phyloP scores from a whole-genome alignment of 2,113 vertebrate genomes.

The Prietella phreatophila region DNA sequence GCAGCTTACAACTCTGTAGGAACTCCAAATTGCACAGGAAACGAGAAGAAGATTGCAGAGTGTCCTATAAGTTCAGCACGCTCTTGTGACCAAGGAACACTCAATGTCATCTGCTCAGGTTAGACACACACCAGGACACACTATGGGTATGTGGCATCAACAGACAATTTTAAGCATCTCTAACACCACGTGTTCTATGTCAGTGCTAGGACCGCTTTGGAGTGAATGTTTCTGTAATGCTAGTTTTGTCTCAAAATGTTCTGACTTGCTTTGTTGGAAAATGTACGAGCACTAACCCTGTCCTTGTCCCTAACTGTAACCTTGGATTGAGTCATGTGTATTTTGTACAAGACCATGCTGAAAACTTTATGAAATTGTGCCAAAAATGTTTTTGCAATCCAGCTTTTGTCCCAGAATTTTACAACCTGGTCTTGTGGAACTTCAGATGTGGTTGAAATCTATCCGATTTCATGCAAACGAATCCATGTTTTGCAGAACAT shows the following conservation, averaged over 20 bases:
- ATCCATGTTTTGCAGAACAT: too few species aligned
- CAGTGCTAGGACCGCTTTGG: background rate
- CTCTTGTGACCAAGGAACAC: background rate
- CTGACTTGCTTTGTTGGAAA: background rate
- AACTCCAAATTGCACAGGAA: constrained; percentile 33
- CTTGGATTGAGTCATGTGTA: too few species aligned
- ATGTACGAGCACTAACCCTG: background rate
- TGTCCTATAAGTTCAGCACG: constrained; percentile 13
- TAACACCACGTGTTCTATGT: background rate
- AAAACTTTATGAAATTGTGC: too few species aligned
- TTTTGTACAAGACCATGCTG: too few species aligned
- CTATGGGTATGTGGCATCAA: background rate
- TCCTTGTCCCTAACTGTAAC: background rate
- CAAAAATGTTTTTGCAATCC: too few species aligned
- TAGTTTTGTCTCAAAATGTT: background rate
- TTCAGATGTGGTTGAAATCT: too few species aligned
- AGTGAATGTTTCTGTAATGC: background rate
- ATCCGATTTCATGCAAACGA: too few species aligned
- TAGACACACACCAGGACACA: background rate
- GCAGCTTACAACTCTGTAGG: background rate
- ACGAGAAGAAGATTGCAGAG: constrained; percentile 36
- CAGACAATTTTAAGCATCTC: background rate
- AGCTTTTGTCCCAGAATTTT: too few species aligned
- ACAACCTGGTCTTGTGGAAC: too few species aligned
- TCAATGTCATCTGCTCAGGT: constrained; percentile 42